Evolutionary conservation across 2,888 invertebrate species (phyloP), one percentile per base, ranked within the genome.

Genomic region (Metalampra italica): DNA sequence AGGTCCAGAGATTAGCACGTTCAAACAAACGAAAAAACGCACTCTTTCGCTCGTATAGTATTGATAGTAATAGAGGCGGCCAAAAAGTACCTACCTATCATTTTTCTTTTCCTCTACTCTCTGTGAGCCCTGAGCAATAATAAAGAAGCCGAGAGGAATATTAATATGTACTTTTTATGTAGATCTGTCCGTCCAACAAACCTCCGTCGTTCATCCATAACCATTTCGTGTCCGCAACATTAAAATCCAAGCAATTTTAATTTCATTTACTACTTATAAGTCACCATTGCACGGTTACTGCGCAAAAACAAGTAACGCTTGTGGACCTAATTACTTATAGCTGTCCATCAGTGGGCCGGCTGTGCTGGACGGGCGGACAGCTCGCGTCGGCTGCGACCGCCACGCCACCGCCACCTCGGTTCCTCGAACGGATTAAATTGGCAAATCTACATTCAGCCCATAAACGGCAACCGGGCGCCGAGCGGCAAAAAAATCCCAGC

Each of bases 341-440:
- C 67, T 62, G 72, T 73, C 70, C 68, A 60, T 71, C 71, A 71
- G 57, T 62, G 59, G 67, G 64, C 67, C 72, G 68, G 70, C 51
- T 59, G 62, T 68, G 70, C 51, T 59, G 62, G 64, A 62, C 71
- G 66, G 68, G 49, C 59, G 60, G 65, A 64, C 62, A 63, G 62
- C 54, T 55, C 54, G 50, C 57, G 62, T 47, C 55, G 45, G 41
- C 42, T 43, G 51, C 54, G 52, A 55, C 44, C 44, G 42, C 54
- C 68, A 69, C 68, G 73, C 69, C 71, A 74, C 74, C 68, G 73
- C 69, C 71, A 74, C 74, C 71, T 73, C 69, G 68, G 66, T 83
- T 81, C 81, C 61, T 57, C 75, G 79, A 83, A 82, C 53, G 69
- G 73, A 81, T 84, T 82, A 81, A 82, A 82, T 81, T 82, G 80